These are phyloP conservation scores for Gymnoscopelus braueri DNA, from an alignment of 2,797 vertebrate genomes.

Conservation along the genomic window DNA sequence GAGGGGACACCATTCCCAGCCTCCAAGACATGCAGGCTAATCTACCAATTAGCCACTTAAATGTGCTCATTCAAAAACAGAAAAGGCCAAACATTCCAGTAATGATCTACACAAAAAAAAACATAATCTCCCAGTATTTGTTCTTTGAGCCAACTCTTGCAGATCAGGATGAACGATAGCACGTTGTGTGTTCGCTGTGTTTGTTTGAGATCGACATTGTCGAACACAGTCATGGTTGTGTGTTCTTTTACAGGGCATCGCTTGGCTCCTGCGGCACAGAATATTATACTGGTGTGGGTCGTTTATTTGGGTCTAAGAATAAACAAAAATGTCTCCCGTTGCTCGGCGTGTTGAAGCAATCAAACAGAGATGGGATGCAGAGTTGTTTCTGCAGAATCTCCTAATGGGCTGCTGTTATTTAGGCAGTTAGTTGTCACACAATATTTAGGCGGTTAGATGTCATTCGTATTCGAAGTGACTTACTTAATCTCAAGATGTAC, in stretches of 20 bases:
- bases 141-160: constrained; percentile 33
- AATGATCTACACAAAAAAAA: constrained; percentile 57
- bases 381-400: background rate
- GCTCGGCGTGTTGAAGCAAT: constrained; percentile 13
- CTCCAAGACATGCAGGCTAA: constrained; percentile 62
- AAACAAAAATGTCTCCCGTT: constrained; percentile 28
- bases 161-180: too few species aligned
- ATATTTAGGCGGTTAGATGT: too few species aligned
- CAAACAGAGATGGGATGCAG: background rate
- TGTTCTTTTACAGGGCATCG: constrained; percentile 30
- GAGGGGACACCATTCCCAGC: constrained; percentile 58
- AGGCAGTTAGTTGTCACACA: constrained; percentile 23
- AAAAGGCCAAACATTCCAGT: constrained; percentile 60
- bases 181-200: too few species aligned
- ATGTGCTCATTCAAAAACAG: constrained; percentile 70
- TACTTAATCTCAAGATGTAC: too few species aligned
- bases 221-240: constrained; percentile 11
- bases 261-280: constrained; percentile 36
- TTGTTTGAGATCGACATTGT: too few species aligned
- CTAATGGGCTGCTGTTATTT: constrained; percentile 24
- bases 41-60: constrained; percentile 75
- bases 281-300: constrained; percentile 41
- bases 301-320: constrained; percentile 46
- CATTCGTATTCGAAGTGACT: too few species aligned
- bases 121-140: constrained; percentile 41